Percentiles rank a stretch among this genome's conserved stretches.
These are phyloP conservation scores for Papilio xuthus DNA, from an alignment of 1,140 invertebrate species.

Conservation along the genomic window DNA sequence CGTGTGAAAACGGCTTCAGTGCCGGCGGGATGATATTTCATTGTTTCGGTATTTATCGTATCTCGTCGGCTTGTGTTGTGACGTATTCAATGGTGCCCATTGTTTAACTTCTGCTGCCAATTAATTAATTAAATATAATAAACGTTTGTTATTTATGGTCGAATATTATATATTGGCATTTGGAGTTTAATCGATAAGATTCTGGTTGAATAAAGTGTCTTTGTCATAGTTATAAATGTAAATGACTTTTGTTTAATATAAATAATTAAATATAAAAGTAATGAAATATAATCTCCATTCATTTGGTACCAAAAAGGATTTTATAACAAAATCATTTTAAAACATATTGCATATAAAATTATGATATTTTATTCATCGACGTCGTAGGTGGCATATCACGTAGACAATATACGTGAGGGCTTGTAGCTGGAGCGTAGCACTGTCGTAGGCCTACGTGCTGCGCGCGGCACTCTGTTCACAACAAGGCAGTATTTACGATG, in stretches of 20 bases:
- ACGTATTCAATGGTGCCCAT: not conserved
- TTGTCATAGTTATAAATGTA: too few relatives aligned
- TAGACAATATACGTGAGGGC: not conserved
- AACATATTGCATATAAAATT: too few relatives aligned
- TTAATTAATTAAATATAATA: not conserved
- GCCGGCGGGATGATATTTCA: not conserved
- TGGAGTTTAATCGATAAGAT: too few relatives aligned
- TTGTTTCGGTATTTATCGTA: not conserved
- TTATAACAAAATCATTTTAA: too few relatives aligned
- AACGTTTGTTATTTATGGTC: not conserved
- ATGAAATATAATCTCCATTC: not conserved
- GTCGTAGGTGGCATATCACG: not conserved
- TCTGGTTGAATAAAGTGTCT: too few relatives aligned
- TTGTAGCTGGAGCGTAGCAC: not conserved
- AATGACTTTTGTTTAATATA: too few relatives aligned
- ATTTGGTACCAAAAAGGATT: too few relatives aligned
- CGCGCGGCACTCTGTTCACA: not conserved
- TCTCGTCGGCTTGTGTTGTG: not conserved
- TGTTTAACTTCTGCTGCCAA: not conserved
- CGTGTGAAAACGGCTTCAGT: not conserved
- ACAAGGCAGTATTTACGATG: slow-evolving; percentile 6
- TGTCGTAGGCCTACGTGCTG: not conserved
- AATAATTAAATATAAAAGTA: too few relatives aligned
- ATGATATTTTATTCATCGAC: not conserved
- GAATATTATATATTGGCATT: not conserved